phyloP scores from a whole-genome alignment of 2,888 invertebrate genomes.

The Xanthorhoe designata region DNA sequence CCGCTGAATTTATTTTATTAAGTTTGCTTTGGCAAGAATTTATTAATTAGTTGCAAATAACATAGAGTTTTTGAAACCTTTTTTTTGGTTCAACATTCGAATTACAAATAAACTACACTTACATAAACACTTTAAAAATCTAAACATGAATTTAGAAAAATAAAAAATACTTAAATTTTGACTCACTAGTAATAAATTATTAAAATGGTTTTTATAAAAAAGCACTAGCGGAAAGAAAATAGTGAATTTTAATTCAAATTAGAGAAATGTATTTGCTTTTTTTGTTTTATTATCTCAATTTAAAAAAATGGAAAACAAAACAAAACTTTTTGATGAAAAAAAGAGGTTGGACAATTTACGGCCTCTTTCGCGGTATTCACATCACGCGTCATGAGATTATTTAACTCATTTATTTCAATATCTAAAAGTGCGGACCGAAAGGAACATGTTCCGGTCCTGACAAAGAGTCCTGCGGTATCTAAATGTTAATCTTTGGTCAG shows the following conservation, averaged over 20 bases:
- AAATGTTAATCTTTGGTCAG: constrained; percentile 84
- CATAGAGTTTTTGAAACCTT: constrained; percentile 27
- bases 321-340: background rate
- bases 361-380: constrained; percentile 22
- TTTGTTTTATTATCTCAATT: background rate
- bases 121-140: too few relatives aligned
- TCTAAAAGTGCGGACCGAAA: constrained; percentile 58
- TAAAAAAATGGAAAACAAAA: background rate
- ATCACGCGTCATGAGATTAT: constrained; percentile 29
- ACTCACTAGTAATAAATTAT: too few relatives aligned
- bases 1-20: constrained; percentile 56
- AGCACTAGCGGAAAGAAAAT: too few relatives aligned
- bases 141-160: too few relatives aligned
- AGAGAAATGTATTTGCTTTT: background rate
- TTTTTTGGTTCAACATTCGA: constrained; percentile 16
- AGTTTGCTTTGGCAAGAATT: constrained; percentile 49
- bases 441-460: constrained; percentile 68
- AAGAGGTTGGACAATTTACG: constrained; percentile 11
- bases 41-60: constrained; percentile 50
- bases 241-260: too few relatives aligned
- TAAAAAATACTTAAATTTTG: too few relatives aligned
- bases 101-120: too few relatives aligned
- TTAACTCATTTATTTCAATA: constrained; percentile 47
- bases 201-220: too few relatives aligned
- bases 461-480: constrained; percentile 80